Conservation (phyloP, 1,140 invertebrate species). For the Caenorhabditis remanei region DNA sequence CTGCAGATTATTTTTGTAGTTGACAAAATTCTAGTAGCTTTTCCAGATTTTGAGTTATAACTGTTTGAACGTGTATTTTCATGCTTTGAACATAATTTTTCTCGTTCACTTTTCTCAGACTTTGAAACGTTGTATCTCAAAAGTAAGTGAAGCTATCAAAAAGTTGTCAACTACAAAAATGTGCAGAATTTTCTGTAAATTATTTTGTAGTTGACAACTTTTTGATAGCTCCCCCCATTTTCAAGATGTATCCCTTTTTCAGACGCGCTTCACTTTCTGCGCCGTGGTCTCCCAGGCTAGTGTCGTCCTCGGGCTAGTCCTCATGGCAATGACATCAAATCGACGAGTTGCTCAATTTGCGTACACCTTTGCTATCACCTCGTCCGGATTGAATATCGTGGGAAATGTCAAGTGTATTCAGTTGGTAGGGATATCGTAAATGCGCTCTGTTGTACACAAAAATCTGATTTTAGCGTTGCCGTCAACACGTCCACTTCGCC, state of each 20-base stretch:
- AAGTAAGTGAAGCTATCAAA: too few species aligned
- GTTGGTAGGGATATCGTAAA: background rate
- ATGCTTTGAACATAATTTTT: too few species aligned
- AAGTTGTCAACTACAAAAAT: too few species aligned
- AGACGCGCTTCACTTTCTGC: conserved; percentile 5
- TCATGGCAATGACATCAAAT: background rate
- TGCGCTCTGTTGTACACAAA: too few species aligned
- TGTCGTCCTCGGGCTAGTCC: background rate
- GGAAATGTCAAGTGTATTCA: conserved; percentile 30
- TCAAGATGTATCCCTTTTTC: background rate
- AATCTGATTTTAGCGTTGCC: background rate
- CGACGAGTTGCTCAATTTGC: conserved; percentile 3
- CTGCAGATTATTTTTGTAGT: too few species aligned
- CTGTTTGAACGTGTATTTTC: too few species aligned
- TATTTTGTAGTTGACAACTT: too few species aligned
- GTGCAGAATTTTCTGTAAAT: too few species aligned
- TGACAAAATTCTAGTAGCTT: too few species aligned
- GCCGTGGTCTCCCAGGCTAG: background rate
- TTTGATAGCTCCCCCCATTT: background rate
- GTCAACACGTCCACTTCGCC: conserved; percentile 23
- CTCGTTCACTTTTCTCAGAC: too few species aligned
- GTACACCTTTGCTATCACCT: conserved; percentile 24
- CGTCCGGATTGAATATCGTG: conserved; percentile 18
- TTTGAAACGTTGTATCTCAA: too few species aligned
- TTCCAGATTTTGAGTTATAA: too few species aligned